phyloP scores from a whole-genome alignment of 2,888 invertebrate genomes.

The Coenonympha glycerion region DNA sequence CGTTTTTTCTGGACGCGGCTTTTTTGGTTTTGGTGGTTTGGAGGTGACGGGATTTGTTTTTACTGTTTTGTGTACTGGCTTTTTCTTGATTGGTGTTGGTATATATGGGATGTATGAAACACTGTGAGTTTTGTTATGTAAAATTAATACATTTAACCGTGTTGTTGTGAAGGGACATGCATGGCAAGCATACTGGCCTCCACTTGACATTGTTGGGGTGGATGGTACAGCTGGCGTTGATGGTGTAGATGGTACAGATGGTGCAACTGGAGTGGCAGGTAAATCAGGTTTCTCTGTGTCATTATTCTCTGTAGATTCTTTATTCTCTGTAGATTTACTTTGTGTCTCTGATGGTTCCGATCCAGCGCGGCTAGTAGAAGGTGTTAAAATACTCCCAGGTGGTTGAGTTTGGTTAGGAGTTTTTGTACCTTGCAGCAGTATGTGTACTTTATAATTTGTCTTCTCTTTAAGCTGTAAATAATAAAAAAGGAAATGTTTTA shows the following conservation, averaged over 20 bases:
- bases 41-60: conserved; percentile 43
- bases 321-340: conserved; percentile 31
- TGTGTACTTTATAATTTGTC: conserved; percentile 78
- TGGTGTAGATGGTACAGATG: no score
- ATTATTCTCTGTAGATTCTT: no score
- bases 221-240: conserved; percentile 16
- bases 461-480: conserved; percentile 60
- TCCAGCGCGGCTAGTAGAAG: conserved; percentile 46
- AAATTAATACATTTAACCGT: conserved; percentile 82
- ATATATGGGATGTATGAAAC: conserved; percentile 67
- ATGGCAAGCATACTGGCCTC: conserved; percentile 76
- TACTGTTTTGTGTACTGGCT: conserved; percentile 37
- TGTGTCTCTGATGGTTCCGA: conserved; percentile 32
- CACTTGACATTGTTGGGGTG: conserved; percentile 44
- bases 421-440: conserved; percentile 76
- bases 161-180: conserved; percentile 80
- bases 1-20: conserved; percentile 52
- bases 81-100: conserved; percentile 61
- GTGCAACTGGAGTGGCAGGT: not conserved
- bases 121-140: conserved; percentile 83
- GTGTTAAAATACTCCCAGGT: conserved; percentile 37
- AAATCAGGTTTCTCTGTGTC: conserved; percentile 30
- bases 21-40: conserved; percentile 49
- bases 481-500: conserved; percentile 17
- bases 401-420: conserved; percentile 36